Evolutionary conservation across 2,797 vertebrate species (phyloP).

Genomic region (Oryzias dopingdopingensis): DNA sequence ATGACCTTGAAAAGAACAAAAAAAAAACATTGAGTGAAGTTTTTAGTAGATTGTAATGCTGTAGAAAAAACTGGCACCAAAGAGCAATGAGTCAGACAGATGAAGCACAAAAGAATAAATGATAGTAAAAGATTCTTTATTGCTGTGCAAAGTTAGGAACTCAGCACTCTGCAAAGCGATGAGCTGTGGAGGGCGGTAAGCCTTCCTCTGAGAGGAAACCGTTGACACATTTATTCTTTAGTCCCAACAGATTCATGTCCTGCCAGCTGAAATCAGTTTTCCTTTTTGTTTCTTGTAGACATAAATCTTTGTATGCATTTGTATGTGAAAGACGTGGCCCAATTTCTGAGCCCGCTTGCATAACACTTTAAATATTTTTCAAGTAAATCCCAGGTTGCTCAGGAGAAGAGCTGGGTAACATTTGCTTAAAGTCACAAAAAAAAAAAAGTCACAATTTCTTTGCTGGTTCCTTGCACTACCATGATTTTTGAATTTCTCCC

Average conservation of each 20-base stretch:
- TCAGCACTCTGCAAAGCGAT: constrained; percentile 62
- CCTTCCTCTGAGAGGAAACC: constrained; percentile 33
- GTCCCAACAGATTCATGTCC: constrained; percentile 35
- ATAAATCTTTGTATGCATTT: constrained; percentile 5
- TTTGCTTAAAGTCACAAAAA: too few relatives aligned
- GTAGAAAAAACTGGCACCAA: not conserved
- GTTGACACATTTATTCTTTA: constrained; percentile 44
- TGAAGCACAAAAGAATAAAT: constrained; percentile 25
- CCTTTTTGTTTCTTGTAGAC: constrained; percentile 33
- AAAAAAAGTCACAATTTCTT: too few relatives aligned
- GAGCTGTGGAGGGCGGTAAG: constrained; percentile 40
- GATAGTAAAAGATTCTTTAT: constrained; percentile 59
- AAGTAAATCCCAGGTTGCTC: too few relatives aligned
- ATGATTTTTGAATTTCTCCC: too few relatives aligned
- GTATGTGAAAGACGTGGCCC: not conserved
- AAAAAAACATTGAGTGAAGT: not conserved
- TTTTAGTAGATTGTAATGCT: not conserved
- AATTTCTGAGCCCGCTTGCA: too few relatives aligned
- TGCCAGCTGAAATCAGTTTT: constrained; percentile 44
- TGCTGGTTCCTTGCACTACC: too few relatives aligned
- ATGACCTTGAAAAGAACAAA: not conserved
- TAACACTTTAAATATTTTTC: too few relatives aligned
- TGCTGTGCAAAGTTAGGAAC: constrained; percentile 47
- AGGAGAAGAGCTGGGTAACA: too few relatives aligned
- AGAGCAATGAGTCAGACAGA: constrained; percentile 5